Conservation (phyloP, 1,140 invertebrate genomes). For the Drosophila pachea region DNA sequence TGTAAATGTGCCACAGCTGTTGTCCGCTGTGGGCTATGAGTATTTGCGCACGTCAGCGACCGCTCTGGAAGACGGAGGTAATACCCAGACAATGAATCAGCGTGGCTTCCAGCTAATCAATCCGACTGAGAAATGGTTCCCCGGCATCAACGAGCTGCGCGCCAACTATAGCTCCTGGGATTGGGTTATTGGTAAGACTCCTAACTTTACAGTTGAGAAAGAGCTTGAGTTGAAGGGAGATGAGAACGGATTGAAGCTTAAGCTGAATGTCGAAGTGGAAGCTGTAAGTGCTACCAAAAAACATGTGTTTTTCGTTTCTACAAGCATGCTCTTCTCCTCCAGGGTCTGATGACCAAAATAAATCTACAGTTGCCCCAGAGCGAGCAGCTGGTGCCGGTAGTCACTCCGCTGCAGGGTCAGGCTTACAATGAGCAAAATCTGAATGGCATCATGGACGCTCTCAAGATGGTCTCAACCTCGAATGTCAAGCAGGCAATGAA, state of each 20-base stretch:
- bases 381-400: conserved; percentile 70
- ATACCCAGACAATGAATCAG: conserved; percentile 84
- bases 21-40: conserved; percentile 88
- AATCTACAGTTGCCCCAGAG: conserved; percentile 60
- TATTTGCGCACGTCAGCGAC: conserved; percentile 86
- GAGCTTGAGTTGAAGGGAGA: conserved; percentile 71
- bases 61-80: conserved; percentile 84
- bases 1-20: conserved; percentile 84
- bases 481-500: conserved; percentile 78
- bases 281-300: conserved; percentile 45
- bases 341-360: conserved; percentile 74
- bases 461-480: conserved; percentile 70
- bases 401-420: conserved; percentile 66
- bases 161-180: conserved; percentile 88
- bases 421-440: conserved; percentile 73
- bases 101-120: conserved; percentile 91
- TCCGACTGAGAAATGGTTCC: conserved; percentile 92
- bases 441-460: conserved; percentile 67
- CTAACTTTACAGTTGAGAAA: conserved; percentile 86
- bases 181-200: conserved; percentile 93
- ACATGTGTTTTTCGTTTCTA: neutral
- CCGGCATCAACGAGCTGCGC: conserved; percentile 85
- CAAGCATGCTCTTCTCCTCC: neutral
- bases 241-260: conserved; percentile 63
- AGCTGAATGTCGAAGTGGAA: conserved; percentile 71